Base-by-base conservation (phyloP, 2,797 vertebrate genomes). In the Urosaurus nigricauda region DNA sequence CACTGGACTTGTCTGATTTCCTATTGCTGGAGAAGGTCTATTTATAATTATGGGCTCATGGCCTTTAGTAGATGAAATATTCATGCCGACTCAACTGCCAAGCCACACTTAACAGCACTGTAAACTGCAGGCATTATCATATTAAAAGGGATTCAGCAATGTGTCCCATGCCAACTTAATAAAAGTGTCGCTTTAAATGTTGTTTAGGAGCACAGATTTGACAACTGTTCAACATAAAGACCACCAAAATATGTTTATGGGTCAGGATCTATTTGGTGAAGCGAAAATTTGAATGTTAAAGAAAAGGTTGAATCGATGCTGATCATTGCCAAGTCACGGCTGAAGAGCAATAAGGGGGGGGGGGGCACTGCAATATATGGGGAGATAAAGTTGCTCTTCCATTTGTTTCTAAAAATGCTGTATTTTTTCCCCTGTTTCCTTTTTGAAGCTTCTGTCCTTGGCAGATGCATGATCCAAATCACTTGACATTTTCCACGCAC, bases 141-240 rank as follows among this genome's bases (percentile, higher is more conserved):
- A 96, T 96, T 97, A 96, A 96, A 96, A 95, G 93, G 93, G 93
- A 95, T 95, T 96, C 93, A 93, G 93, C 93, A 95, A 93, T 90
- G 93, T 93, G 88, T 82, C 90, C 95, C 90, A 89, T 95, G 94
- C 93, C 95, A 97, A 94, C 90, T 93, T 94, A 95, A 96, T 96
- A 96, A 96, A 96, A 96, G 93, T 94, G 94, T 95, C 93, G 95
- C 95, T 95, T 97, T 94, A 95, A 96, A 96, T 95, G 96, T 93
- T 95, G 88, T 95, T 96, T 95, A 96, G 94, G 91, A 96, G 84
- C 85, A 91, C 83, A 84, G 91, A 90, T 94, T 94, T 93, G 93
- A 95, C 82, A 92, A 91, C 73, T 93, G 95, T 95, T 94, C 71
- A 95, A 79, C 75, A 90, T 47, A 90, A 77, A 75, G 92, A 88